A percentile compares a stretch with the other conserved stretches of the same genome.
These are phyloP conservation scores for Drosophila ezoana DNA, from an alignment of 2,888 invertebrate genomes.

Conservation along the genomic window DNA sequence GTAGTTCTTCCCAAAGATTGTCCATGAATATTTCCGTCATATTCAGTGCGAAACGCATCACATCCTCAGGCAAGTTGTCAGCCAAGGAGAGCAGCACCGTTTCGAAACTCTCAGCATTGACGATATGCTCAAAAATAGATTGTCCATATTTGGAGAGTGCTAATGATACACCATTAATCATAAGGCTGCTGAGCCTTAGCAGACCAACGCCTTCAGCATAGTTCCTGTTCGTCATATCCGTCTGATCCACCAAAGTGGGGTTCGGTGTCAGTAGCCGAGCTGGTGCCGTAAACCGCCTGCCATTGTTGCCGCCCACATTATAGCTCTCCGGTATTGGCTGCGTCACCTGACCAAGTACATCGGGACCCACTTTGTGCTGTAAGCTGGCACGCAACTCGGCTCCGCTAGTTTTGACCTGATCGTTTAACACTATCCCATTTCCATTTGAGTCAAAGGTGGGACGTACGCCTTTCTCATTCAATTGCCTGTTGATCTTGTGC, in stretches of 20 bases:
- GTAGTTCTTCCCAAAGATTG: slow-evolving; percentile 31
- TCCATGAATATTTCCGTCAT: slow-evolving; percentile 60
- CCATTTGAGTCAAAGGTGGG: slow-evolving; percentile 73
- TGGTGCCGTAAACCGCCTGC: slow-evolving; percentile 1
- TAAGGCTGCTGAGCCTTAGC: slow-evolving; percentile 35
- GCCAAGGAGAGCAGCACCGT: slow-evolving; percentile 53
- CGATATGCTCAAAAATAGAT: slow-evolving; percentile 47
- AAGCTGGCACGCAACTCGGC: slow-evolving; percentile 73
- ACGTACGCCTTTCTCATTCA: slow-evolving; percentile 72
- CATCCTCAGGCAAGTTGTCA: slow-evolving; percentile 11
- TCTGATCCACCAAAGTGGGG: neutral
- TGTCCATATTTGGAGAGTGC: slow-evolving; percentile 29
- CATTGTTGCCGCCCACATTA: neutral
- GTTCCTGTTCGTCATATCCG: slow-evolving; percentile 13
- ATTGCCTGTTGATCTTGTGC: slow-evolving; percentile 73
- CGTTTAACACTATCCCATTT: slow-evolving; percentile 74
- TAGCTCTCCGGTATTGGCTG: slow-evolving; percentile 66
- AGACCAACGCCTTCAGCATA: slow-evolving; percentile 34
- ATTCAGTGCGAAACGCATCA: slow-evolving; percentile 48
- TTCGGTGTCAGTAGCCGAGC: slow-evolving; percentile 20
- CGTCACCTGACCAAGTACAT: slow-evolving; percentile 69
- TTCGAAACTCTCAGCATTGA: slow-evolving; percentile 58
- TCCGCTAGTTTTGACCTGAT: slow-evolving; percentile 71
- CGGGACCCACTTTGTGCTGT: slow-evolving; percentile 76
- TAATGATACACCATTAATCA: slow-evolving; percentile 35